Conservation (phyloP, 2,797 vertebrate genomes). For the Melanotaenia boesemani region DNA sequence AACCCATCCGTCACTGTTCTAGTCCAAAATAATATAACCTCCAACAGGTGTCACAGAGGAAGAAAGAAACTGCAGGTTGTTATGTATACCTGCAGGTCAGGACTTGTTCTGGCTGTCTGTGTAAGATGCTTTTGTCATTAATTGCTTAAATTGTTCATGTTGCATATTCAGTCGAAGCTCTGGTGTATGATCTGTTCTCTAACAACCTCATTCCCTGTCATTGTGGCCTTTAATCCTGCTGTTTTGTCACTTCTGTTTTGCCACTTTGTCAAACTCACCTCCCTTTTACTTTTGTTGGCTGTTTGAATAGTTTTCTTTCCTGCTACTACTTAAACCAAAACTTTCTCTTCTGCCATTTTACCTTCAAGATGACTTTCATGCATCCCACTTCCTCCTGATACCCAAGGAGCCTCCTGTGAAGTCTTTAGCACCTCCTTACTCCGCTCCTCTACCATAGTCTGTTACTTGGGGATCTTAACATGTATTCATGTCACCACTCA, state of each 20-base stretch:
- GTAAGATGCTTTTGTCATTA: background rate
- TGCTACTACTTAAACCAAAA: background rate
- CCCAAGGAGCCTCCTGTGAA: too few relatives aligned
- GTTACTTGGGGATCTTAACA: too few relatives aligned
- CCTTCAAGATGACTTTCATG: background rate
- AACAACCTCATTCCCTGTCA: background rate
- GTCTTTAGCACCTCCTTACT: background rate
- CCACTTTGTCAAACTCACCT: too few relatives aligned
- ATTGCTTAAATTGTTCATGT: background rate
- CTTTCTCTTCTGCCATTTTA: background rate
- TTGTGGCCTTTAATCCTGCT: background rate
- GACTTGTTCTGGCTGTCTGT: background rate
- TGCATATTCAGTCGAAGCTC: background rate
- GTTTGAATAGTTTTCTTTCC: background rate
- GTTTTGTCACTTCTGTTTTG: too few relatives aligned
- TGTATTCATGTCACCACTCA: too few relatives aligned
- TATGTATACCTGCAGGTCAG: constrained; percentile 17
- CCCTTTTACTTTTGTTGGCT: background rate
- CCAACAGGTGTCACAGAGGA: constrained; percentile 43
- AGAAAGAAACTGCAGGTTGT: constrained; percentile 5
- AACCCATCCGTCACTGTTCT: constrained; percentile 65
- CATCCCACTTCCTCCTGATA: background rate
- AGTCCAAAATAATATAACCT: constrained; percentile 43
- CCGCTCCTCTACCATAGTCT: too few relatives aligned
- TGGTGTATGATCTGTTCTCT: background rate